Base-by-base conservation (phyloP, 2,113 vertebrate genomes). In the Ictalurus furcatus region DNA sequence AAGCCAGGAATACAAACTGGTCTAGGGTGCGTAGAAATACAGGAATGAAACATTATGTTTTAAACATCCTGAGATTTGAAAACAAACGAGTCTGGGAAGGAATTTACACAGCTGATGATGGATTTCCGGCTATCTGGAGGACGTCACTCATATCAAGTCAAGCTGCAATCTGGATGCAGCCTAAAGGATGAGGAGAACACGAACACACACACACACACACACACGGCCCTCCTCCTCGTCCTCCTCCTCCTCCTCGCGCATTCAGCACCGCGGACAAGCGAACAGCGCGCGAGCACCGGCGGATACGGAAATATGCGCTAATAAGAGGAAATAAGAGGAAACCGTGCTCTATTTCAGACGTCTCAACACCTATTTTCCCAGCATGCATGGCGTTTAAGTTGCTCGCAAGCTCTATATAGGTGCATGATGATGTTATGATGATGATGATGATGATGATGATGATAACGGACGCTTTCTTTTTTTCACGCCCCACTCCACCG, bases 211-310 rank as follows among this genome's bases (percentile, higher is more conserved):
- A 21, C 54, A 54, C 65, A 16, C 87, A n/a, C 80, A 58, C 67
- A n/a, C 78, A 52, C 74, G 8, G 37, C 40, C 87, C 30, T 40
- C 28, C 37, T 40, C 71, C 71, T 44, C 73, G 8, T 65, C 65
- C 9, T 67, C 65, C 40, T 79, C 44, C 52, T 37, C 79, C 44
- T 81, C 56, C 16, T 40, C 73, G 88, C 52, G 58, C 74, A 69
- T 80, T 89, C 88, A 89, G 88, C 88, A 89, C 88, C 88, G 80
- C 63, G 9, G 85, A 40, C 44, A 44, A 21, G 54, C 48, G 88
- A 67, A 85, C 84, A 89, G 88, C 88, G 88, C 84, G 6, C 73
- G 84, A 37, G 65, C 28, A 13, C 84, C 44, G 65, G n/a, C 17
- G 30, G 40, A 85, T 23, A 21, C 67, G 84, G 63, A 69, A 85